Conservation (phyloP, 92 coral and sea anemone genomes). For the Umimayanthus chanpuru region DNA sequence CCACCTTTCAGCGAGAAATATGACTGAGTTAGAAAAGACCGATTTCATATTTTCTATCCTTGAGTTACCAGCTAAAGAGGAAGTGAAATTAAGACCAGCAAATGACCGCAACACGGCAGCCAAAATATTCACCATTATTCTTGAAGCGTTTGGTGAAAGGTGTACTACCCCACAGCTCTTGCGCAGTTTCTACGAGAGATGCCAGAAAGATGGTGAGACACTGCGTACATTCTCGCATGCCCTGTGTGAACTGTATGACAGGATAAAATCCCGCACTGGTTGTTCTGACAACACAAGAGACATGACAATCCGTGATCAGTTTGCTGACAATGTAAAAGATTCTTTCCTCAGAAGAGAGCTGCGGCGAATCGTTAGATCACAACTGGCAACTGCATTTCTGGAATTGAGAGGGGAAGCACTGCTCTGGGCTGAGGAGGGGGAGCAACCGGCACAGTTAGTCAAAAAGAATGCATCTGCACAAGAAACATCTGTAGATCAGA, state of each 20-base stretch:
- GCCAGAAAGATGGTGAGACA: slow-evolving; percentile 42
- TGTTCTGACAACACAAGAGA: slow-evolving; percentile 9
- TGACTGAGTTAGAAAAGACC: slow-evolving; percentile 19
- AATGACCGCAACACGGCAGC: slow-evolving; percentile 37
- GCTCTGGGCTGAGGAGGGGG: slow-evolving; percentile 53
- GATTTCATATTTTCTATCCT: slow-evolving; percentile 18
- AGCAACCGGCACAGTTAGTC: slow-evolving; percentile 21
- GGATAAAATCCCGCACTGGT: neutral
- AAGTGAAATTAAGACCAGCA: slow-evolving; percentile 38
- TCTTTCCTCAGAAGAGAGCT: slow-evolving; percentile 48
- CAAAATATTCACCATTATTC: slow-evolving; percentile 34
- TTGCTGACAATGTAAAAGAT: slow-evolving; percentile 61
- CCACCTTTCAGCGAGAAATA: slow-evolving; percentile 35
- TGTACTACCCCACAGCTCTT: slow-evolving; percentile 32
- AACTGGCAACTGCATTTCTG: slow-evolving; percentile 28
- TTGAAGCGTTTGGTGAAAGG: slow-evolving; percentile 49
- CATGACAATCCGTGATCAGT: slow-evolving; percentile 54
- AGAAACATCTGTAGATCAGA: slow-evolving; percentile 18
- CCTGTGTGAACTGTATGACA: slow-evolving; percentile 44
- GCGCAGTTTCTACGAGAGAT: slow-evolving; percentile 33
- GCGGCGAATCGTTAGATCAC: slow-evolving; percentile 23
- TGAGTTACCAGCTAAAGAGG: slow-evolving; percentile 35
- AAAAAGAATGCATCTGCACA: slow-evolving; percentile 10
- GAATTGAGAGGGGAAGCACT: slow-evolving; percentile 56
- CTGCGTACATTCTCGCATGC: slow-evolving; percentile 43